Conservation (phyloP, 2,888 invertebrate genomes). For the Actias luna region DNA sequence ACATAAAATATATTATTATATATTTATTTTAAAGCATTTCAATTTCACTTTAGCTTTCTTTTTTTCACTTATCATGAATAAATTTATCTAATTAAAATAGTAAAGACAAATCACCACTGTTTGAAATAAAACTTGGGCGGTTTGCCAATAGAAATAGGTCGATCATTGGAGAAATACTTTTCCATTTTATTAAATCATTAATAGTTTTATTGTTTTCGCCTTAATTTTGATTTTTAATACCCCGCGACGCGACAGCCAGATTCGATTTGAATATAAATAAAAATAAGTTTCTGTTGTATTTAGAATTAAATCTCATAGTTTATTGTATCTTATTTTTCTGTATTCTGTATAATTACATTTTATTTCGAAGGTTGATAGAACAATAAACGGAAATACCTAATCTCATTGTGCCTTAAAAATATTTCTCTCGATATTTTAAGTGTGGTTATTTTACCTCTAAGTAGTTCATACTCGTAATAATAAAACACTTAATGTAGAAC, state of each 20-base stretch:
- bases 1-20: too few species aligned
- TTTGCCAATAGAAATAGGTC: constrained; percentile 37
- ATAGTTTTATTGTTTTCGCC: constrained; percentile 14
- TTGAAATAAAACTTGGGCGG: constrained; percentile 21
- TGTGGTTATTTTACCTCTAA: background rate
- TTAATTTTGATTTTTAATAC: background rate
- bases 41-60: background rate
- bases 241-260: background rate
- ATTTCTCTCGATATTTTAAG: background rate
- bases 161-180: constrained; percentile 15
- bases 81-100: background rate
- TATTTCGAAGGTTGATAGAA: too few species aligned
- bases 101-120: constrained; percentile 12
- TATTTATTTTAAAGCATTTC: background rate
- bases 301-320: background rate
- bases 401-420: background rate
- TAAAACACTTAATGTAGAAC: background rate
- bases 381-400: too few species aligned
- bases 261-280: background rate
- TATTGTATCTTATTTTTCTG: too few species aligned
- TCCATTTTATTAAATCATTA: constrained; percentile 17
- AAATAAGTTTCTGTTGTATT: background rate
- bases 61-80: background rate
- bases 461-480: background rate
- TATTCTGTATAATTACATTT: background rate